Base-by-base conservation (phyloP, 2,888 invertebrate species). In the Zhuqinia jingwanae region DNA sequence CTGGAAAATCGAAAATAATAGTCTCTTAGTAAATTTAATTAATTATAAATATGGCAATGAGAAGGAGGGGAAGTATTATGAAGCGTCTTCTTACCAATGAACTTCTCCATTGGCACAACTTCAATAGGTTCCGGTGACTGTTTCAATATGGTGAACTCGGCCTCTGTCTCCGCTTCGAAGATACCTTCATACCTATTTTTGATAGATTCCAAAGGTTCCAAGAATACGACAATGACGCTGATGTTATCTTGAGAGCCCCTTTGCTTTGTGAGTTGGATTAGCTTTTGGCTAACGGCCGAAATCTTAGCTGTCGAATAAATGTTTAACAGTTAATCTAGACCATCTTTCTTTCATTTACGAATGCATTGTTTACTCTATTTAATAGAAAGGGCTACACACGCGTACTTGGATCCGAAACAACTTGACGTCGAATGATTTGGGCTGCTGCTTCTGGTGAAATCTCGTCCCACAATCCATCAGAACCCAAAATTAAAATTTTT, bases 391-490 rank as follows among this genome's bases (percentile, higher is more conserved):
- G n/a, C n/a, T n/a, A n/a, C n/a, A n/a, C 8, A 6, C 8, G 36
- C 87, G 77, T 83, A 88, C 88, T 63, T 17, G 79, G 58, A 13
- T 87, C 82, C 2, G 47, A 13, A 5, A 68, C 82, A 1, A 89
- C 73, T 47, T 84, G 78, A 20, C 88, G 83, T 13, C 97, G 97
- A 3, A 98, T 95, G 5, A 95, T 93, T 36, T 94, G 92, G 0
- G 96, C 95, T 17, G 96, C 95, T 73, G 95, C 94, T 86, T 95
- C 94, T 89, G 96, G 96, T 47, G 94, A 93, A 25, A 97, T 94
- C 91, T 95, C 95, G 93, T 99, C 99, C 97, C 98, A 99, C 22
- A 95, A 92, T 0, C 98, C 98, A 93, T 99, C 99, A 92, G 97
- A 97, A 6, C 97, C 98, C 85, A 99, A 93, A 81, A 99, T 95